Base-by-base conservation (phyloP, 2,888 invertebrate species). In the Pristionchus arcanus region DNA sequence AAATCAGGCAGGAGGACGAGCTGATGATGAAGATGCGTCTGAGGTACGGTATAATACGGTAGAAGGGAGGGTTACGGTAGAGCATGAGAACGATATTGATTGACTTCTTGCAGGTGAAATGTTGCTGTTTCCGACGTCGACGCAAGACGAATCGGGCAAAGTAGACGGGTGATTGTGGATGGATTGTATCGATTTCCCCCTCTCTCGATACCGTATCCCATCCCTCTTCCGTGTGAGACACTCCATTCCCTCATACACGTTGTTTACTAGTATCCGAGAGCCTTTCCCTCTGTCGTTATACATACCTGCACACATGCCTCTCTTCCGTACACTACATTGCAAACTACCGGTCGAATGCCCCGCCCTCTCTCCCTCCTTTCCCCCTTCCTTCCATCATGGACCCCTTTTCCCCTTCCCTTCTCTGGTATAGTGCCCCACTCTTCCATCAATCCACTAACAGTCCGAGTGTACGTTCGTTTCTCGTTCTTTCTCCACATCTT, bases 121-220 rank as follows among this genome's bases (percentile, higher is more conserved):
- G 95, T 90, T 95, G 95, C 87, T 95, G 95, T 90, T 95, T 95
- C 92, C 93, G 94, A 86, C 90, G 94, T 86, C 92, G 95, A 37
- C 89, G 81, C 42, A 77, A 77, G 81, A 34, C 81, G 37, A 81
- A 42, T 89, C 77, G 81, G 53, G 68, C 66, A 5, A 89, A 89
- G 89, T 89, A 63, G 59, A 55, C n/a, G 84, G 83, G 42, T 74
- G 66, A 28, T 19, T 16, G 25, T 77, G 71, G 71, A 71, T 71
- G 71, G 34, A 71, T 31, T 21, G 81, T 31, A 81, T 81, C 53
- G 84, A 84, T 84, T 19, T n/a, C n/a, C 42, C 42, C 42, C 42
- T 9, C 42, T 42, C 9, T 49, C 42, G 81, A 53, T 84, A 84
- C 84, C 84, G 53, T 77, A 77, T 15, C 42, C 49, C 77, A 19